A percentile compares a stretch with the other conserved stretches of the same genome.
These are phyloP conservation scores for Hypercompe scribonia DNA, from an alignment of 2,888 invertebrate species.

Conservation along the genomic window DNA sequence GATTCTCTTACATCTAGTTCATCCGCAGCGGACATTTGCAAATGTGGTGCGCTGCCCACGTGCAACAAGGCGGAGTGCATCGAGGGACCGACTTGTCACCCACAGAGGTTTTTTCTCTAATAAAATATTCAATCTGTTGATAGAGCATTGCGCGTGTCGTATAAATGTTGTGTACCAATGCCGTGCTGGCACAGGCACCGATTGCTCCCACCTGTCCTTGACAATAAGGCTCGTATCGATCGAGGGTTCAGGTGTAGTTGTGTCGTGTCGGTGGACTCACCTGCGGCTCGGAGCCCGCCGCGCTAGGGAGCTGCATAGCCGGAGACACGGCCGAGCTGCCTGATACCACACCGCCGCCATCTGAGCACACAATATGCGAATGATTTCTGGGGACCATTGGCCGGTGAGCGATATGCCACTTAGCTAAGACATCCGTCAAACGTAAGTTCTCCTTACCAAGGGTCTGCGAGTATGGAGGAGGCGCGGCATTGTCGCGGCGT, in stretches of 20 bases:
- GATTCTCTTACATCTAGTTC: not conserved
- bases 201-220: slow-evolving; percentile 11
- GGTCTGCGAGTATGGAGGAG: slow-evolving; percentile 48
- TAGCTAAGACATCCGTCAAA: not conserved
- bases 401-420: not conserved
- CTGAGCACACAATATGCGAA: slow-evolving; percentile 25
- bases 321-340: slow-evolving; percentile 42
- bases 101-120: not conserved
- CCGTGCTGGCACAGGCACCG: slow-evolving; percentile 18
- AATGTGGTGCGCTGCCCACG: no score
- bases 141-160: not conserved
- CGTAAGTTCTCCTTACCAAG: not conserved
- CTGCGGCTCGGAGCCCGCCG: slow-evolving; percentile 38
- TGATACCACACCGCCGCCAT: slow-evolving; percentile 33
- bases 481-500: slow-evolving; percentile 62
- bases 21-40: not conserved
- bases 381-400: not conserved
- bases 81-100: not conserved
- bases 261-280: slow-evolving; percentile 26
- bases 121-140: not conserved
- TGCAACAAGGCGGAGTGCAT: not conserved
- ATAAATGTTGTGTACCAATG: not conserved
- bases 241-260: slow-evolving; percentile 7
- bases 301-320: slow-evolving; percentile 26
- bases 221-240: slow-evolving; percentile 15